phyloP scores from a whole-genome alignment of 2,113 vertebrate genomes.

The Catharus bicknelli region DNA sequence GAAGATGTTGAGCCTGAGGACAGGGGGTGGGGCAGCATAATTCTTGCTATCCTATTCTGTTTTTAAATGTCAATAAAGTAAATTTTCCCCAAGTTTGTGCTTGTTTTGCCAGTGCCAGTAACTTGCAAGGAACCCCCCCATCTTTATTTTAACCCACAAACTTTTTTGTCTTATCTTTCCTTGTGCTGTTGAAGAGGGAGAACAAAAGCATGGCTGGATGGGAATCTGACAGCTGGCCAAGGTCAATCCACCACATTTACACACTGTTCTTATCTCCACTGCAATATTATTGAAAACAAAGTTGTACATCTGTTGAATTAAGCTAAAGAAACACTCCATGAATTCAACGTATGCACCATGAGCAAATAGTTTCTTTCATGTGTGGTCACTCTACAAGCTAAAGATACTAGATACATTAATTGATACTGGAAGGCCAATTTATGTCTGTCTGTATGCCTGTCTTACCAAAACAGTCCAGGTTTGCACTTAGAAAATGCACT shows the following conservation, averaged over 20 bases:
- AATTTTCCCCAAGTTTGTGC: background rate
- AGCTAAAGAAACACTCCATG: background rate
- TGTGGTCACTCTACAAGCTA: background rate
- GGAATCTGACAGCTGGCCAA: background rate
- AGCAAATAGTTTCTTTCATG: background rate
- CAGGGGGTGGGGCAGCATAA: fast-evolving
- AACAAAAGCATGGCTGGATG: background rate
- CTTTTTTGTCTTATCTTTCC: background rate
- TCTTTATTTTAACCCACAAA: background rate
- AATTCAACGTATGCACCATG: background rate
- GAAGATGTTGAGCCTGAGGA: background rate
- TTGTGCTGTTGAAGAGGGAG: background rate
- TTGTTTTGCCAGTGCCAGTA: background rate
- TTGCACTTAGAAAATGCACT: background rate
- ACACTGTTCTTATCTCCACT: background rate
- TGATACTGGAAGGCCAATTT: background rate
- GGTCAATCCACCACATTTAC: background rate
- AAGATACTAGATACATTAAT: background rate
- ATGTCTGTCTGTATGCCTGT: no score
- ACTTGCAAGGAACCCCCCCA: background rate
- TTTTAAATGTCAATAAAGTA: background rate
- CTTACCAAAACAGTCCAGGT: background rate
- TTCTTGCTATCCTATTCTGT: background rate
- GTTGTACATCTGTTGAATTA: background rate
- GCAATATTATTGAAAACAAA: background rate